These are phyloP conservation scores for Drymonia ruficornis DNA, from an alignment of 2,888 invertebrate genomes.

Conservation along the genomic window DNA sequence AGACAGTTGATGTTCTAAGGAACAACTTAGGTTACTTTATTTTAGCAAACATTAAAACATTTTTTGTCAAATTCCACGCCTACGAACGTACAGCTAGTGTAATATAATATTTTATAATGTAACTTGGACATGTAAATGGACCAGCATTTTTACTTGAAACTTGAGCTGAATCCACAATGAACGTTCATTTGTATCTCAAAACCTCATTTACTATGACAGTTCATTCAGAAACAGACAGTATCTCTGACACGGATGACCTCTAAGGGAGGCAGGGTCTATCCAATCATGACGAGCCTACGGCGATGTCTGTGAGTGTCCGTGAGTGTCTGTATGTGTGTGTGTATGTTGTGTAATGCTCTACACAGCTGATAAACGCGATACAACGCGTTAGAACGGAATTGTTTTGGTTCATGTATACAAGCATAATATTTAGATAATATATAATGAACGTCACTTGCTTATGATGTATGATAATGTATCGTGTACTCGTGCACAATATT, in stretches of 20 bases:
- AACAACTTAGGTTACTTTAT: no score
- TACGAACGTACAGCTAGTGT: no score
- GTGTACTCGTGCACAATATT: slow-evolving; percentile 13
- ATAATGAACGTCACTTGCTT: slow-evolving; percentile 30
- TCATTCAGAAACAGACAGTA: slow-evolving; percentile 59
- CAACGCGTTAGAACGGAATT: slow-evolving; percentile 53
- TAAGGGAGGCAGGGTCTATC: slow-evolving; percentile 55
- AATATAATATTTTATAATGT: no score
- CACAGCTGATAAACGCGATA: slow-evolving; percentile 54
- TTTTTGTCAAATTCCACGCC: no score
- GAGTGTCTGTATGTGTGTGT: slow-evolving; percentile 22
- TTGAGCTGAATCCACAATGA: background rate
- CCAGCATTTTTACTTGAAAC: background rate
- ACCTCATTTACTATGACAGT: slow-evolving; percentile 28
- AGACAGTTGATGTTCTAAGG: no score
- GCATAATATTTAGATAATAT: slow-evolving; percentile 41
- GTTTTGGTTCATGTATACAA: slow-evolving; percentile 46
- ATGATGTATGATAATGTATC: slow-evolving; percentile 25
- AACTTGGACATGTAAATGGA: no score
- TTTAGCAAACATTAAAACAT: no score
- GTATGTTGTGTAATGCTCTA: slow-evolving; percentile 37
- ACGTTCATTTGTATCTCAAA: background rate
- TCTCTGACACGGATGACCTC: slow-evolving; percentile 62
- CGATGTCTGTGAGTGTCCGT: slow-evolving; percentile 15
- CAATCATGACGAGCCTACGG: slow-evolving; percentile 37